Evolutionary conservation across 1,140 invertebrate species (phyloP), one percentile per base, ranked within the genome.

Genomic region (Apis cerana): DNA sequence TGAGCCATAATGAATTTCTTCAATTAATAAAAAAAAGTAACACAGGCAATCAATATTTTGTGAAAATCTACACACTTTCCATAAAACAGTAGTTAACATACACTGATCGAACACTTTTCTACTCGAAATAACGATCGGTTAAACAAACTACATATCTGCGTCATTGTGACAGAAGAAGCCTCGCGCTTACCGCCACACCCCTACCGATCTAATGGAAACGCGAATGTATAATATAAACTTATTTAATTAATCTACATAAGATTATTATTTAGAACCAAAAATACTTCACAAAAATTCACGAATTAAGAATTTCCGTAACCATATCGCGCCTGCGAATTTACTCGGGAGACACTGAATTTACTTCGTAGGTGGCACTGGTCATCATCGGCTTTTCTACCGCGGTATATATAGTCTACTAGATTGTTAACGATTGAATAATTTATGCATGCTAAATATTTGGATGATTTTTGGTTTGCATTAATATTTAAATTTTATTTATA

Each of bases 171-270:
- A 68, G 50, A 75, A 82, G 65, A 71, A 75, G 70, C 33, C 21
- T 79, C 65, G 21, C n/a, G 54, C 33, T 48, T 77, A 27, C 70
- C 85, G 88, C 88, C 88, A 89, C 88, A 89, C 88, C 87, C 87
- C 85, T 84, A 68, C 48, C 69, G 21, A 61, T 50, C 12, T 11
- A 43, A 23, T 69, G 58, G 21, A 67, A 64, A 61, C 75, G 54
- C 67, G 23, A 74, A 88, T 79, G 56, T 62, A 70, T 83, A 68
- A 59, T 43, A 62, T 80, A 58, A 33, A 43, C 70, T 17, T 54
- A 43, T 12, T 33, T 17, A 52, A 67, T 67, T 19, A 68, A 15
- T 64, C 58, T n/a, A 17, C 33, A 1, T 21, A 48, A 15, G 52
- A 23, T 50, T 5, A 43, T 23, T 58, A 27, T 59, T 71, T 56